These are phyloP conservation scores for Molanna angustata DNA, from an alignment of 2,888 invertebrate genomes.

Conservation along the genomic window DNA sequence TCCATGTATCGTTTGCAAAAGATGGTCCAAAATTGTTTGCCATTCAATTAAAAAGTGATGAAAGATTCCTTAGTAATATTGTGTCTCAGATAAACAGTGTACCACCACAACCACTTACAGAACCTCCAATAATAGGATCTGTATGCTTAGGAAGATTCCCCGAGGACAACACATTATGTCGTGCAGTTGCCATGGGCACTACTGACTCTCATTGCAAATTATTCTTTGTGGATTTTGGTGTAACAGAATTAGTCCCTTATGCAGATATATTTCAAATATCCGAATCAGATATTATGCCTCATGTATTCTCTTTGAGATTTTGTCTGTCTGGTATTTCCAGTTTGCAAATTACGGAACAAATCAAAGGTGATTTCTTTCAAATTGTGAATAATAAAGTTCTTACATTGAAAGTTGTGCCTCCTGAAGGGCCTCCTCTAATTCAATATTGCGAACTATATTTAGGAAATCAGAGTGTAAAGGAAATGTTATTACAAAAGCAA, in stretches of 20 bases:
- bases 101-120: slow-evolving; percentile 59
- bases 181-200: slow-evolving; percentile 74
- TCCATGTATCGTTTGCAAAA: slow-evolving; percentile 72
- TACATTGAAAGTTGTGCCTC: slow-evolving; percentile 62
- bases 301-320: slow-evolving; percentile 74
- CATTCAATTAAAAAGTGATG: slow-evolving; percentile 64
- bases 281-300: slow-evolving; percentile 65
- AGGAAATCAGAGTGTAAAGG: slow-evolving; percentile 57
- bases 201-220: slow-evolving; percentile 71
- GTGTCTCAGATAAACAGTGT: slow-evolving; percentile 70
- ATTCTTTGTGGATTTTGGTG: slow-evolving; percentile 79
- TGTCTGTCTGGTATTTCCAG: slow-evolving; percentile 69
- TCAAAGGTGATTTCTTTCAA: slow-evolving; percentile 70
- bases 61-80: slow-evolving; percentile 60
- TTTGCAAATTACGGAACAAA: slow-evolving; percentile 53
- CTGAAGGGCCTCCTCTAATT: slow-evolving; percentile 68
- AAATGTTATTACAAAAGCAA: slow-evolving; percentile 47
- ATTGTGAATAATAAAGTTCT: slow-evolving; percentile 63
- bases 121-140: slow-evolving; percentile 70
- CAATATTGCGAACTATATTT: slow-evolving; percentile 73
- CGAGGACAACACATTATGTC: slow-evolving; percentile 65
- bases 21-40: slow-evolving; percentile 79
- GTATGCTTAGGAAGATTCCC: slow-evolving; percentile 74
- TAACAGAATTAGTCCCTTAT: slow-evolving; percentile 68
- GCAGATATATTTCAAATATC: slow-evolving; percentile 75